phyloP scores from a whole-genome alignment of 2,113 vertebrate species.

The Nannobrachium achirus region DNA sequence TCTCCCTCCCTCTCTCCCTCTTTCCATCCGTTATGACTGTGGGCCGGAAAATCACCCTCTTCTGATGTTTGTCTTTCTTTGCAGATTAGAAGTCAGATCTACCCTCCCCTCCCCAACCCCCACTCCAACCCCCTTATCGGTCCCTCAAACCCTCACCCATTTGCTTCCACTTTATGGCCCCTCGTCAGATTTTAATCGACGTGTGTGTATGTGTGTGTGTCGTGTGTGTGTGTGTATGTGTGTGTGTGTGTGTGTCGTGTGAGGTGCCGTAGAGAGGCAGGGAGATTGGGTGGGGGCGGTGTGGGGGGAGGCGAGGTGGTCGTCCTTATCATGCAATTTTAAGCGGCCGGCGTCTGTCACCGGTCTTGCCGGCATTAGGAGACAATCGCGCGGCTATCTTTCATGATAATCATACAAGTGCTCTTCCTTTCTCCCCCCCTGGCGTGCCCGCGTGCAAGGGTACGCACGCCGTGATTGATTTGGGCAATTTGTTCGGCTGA shows the following conservation, averaged over 20 bases:
- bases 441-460: conserved; percentile 63
- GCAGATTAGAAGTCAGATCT: conserved; percentile 69
- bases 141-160: conserved; percentile 28
- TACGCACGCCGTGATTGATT: conserved; percentile 77
- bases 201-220: conserved; percentile 40
- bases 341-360: conserved; percentile 76
- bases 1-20: conserved; percentile 40
- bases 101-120: conserved; percentile 17
- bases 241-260: conserved; percentile 14
- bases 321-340: conserved; percentile 69
- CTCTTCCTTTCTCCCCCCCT: conserved; percentile 52
- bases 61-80: conserved; percentile 67
- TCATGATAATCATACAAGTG: conserved; percentile 82
- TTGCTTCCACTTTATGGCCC: conserved; percentile 56
- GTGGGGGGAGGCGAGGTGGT: conserved; percentile 14
- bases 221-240: too few species aligned
- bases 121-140: conserved; percentile 27
- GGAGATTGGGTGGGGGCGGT: not conserved
- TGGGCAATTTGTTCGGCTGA: conserved; percentile 83
- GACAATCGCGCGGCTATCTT: conserved; percentile 82
- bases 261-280: not conserved
- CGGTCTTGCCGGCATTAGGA: conserved; percentile 67
- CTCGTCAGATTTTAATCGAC: conserved; percentile 62
- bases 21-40: conserved; percentile 51
- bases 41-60: conserved; percentile 65